Percentiles rank a stretch among this genome's conserved stretches.
These are phyloP conservation scores for Phymastichus coffea DNA, from an alignment of 1,140 invertebrate species.

Conservation along the genomic window DNA sequence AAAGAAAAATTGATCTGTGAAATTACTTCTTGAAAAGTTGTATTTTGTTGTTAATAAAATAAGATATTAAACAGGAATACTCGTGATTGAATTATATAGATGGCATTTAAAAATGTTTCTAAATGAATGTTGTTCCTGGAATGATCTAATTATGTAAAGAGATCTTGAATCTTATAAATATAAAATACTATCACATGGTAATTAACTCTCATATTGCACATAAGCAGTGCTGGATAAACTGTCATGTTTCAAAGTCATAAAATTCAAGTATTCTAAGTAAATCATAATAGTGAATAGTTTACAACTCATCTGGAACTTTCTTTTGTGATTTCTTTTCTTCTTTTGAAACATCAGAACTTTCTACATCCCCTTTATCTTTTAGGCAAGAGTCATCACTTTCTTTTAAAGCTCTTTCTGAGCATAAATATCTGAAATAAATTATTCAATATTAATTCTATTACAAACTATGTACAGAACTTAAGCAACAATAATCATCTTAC, in stretches of 20 bases:
- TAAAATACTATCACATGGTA: constrained; percentile 7
- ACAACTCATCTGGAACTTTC: constrained; percentile 37
- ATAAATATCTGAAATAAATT: constrained; percentile 60
- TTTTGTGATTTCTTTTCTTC: constrained; percentile 42
- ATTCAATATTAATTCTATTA: neutral
- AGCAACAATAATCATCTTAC: constrained; percentile 31
- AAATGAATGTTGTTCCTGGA: neutral
- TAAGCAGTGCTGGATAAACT: too few relatives aligned
- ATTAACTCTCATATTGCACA: too few relatives aligned
- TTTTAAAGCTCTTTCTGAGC: constrained; percentile 67
- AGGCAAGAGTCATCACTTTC: constrained; percentile 68
- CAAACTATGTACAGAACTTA: neutral
- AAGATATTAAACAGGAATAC: neutral
- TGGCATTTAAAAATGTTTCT: neutral
- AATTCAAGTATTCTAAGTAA: too few relatives aligned
- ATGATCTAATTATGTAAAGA: neutral
- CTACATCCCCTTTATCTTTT: constrained; percentile 59
- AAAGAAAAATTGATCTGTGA: neutral
- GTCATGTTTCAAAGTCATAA: too few relatives aligned
- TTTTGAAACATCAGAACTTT: constrained; percentile 34
- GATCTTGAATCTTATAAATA: too few relatives aligned
- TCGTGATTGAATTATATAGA: too few relatives aligned
- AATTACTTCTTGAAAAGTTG: neutral
- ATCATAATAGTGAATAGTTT: too few relatives aligned
- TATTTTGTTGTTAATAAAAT: neutral